Base-by-base conservation (phyloP, 2,797 vertebrate species). In the Sebastes hubbsi region DNA sequence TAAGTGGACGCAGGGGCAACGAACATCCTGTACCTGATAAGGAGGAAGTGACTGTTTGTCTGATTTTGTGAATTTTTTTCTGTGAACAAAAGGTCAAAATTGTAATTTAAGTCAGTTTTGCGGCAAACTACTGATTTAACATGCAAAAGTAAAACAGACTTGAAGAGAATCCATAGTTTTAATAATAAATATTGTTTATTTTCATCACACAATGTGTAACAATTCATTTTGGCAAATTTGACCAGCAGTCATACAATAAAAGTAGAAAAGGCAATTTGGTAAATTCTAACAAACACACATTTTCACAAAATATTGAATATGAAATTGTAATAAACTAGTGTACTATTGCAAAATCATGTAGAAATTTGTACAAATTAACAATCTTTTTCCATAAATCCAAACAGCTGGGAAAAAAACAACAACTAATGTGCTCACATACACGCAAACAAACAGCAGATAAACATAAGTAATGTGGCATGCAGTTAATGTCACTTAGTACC, bases 171-270 rank as follows among this genome's bases (percentile, higher is more conserved):
- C 1, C 6, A 80, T 11, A 52, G 24, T 77, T 80, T 79, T 74
- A 64, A 60, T 63, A 91, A 81, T 91, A 90, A 87, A 88, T 80
- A 88, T 84, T 81, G 86, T 94, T 93, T 83, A 82, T 68, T 87
- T 79, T 74, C 38, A 77, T 80, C 78, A 89, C 78, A 83, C 85
- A 75, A 25, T 80, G 54, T 70, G 54, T 69, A 79, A 86, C 82
- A 90, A 86, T 46, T 46, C 9, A 75, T 76, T 75, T 87, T 87
- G 67, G 64, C 85, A 86, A 82, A 77, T 85, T 18, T 77, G 18
- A 80, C 55, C n/a, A 8, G 25, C 77, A 77, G 24, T 78, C 75
- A 71, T 77, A 29, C 83, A 62, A 78, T 72, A 72, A 68, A 27
- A 80, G 77, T 86, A 91, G 20, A 91, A 93, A 81, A 87, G 49